phyloP scores from a whole-genome alignment of 2,888 invertebrate species.

The Drosophila flavopinicola region DNA sequence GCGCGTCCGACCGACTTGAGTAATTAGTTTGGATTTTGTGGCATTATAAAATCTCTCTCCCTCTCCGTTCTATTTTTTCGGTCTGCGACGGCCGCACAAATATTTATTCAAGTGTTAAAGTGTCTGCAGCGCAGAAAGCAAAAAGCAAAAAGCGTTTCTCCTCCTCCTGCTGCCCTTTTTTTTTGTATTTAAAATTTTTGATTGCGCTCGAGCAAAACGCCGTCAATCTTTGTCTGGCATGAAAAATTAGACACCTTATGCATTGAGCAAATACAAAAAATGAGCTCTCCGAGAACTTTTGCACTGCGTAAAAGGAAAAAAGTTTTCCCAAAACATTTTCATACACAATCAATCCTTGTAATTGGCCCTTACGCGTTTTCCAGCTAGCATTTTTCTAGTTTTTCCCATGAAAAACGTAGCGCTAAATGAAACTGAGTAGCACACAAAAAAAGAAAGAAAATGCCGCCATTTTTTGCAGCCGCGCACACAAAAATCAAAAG shows the following conservation, averaged over 20 bases:
- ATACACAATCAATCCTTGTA: constrained; percentile 84
- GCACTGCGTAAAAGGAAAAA: constrained; percentile 56
- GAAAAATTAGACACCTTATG: constrained; percentile 83
- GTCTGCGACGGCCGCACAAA: constrained; percentile 58
- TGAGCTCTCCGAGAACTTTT: constrained; percentile 54
- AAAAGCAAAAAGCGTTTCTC: constrained; percentile 35
- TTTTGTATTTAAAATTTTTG: constrained; percentile 67
- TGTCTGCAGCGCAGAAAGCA: constrained; percentile 60
- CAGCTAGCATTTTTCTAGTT: constrained; percentile 63
- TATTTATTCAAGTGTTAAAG: constrained; percentile 83
- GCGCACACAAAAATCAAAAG: constrained; percentile 60
- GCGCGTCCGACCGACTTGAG: constrained; percentile 73
- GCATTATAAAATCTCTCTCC: constrained; percentile 77
- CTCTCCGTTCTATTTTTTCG: neutral
- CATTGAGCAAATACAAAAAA: constrained; percentile 50
- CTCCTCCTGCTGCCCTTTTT: constrained; percentile 5
- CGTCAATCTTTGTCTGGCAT: constrained; percentile 75
- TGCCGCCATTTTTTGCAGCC: constrained; percentile 69
- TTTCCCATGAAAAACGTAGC: constrained; percentile 83
- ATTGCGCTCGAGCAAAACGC: constrained; percentile 66
- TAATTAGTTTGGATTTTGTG: constrained; percentile 82
- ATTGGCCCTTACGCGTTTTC: constrained; percentile 81
- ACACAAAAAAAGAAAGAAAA: constrained; percentile 17
- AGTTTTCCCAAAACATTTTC: constrained; percentile 77
- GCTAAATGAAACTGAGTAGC: constrained; percentile 77